Evolutionary conservation across 1,140 invertebrate species (phyloP).

Genomic region (Danaus plexippus): DNA sequence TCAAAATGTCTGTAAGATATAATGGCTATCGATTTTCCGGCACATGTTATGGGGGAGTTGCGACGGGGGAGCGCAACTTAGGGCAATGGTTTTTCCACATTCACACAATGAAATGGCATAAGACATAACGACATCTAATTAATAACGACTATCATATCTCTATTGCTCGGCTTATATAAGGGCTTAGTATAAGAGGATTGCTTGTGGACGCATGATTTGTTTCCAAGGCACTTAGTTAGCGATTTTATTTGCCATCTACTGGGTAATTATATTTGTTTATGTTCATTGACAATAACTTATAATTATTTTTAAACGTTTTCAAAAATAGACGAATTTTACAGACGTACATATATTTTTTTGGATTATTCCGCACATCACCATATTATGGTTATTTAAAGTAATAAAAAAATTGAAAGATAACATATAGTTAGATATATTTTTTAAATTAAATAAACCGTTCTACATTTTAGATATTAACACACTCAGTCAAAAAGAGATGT

Average conservation of each 20-base stretch:
- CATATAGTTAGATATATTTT: no score
- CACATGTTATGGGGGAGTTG: constrained; percentile 6
- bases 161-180: constrained; percentile 58
- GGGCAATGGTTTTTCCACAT: constrained; percentile 50
- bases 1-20: background rate
- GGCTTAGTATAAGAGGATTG: constrained; percentile 67
- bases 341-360: no score
- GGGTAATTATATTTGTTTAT: constrained; percentile 24
- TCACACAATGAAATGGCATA: constrained; percentile 65
- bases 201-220: constrained; percentile 63
- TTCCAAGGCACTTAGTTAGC: constrained; percentile 46
- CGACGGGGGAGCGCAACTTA: constrained; percentile 5
- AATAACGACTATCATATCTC: constrained; percentile 71
- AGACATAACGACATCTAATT: constrained; percentile 69
- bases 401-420: no score
- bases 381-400: no score
- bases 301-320: no score
- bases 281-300: no score
- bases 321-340: no score
- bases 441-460: no score
- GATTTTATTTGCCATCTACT: constrained; percentile 45
- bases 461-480: no score
- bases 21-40: constrained; percentile 9
- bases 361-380: no score
- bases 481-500: no score